These are phyloP conservation scores for Bombus vancouverensis DNA, from an alignment of 1,140 invertebrate genomes.

Conservation along the genomic window DNA sequence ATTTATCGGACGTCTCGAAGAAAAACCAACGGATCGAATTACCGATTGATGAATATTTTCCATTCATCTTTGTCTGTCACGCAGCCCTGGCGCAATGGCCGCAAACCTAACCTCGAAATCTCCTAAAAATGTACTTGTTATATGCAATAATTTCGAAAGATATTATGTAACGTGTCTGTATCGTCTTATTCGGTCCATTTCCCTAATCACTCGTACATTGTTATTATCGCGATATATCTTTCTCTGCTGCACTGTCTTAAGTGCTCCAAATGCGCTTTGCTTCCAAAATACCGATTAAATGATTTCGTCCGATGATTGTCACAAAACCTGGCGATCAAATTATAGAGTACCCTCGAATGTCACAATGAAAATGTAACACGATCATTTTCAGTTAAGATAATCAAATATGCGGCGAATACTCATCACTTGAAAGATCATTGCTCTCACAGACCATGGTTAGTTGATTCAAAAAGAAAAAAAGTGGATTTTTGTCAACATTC, in stretches of 20 bases:
- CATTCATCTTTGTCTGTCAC: conserved; percentile 1
- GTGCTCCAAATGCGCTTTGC: not conserved
- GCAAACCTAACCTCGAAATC: conserved; percentile 43
- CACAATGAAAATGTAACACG: not conserved
- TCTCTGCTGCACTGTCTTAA: too few relatives aligned
- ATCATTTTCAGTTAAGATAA: not conserved
- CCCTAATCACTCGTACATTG: too few relatives aligned
- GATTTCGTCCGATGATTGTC: too few relatives aligned
- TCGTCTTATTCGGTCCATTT: not conserved
- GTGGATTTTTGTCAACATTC: not conserved
- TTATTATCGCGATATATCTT: not conserved
- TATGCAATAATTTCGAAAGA: not conserved
- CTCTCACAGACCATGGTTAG: not conserved
- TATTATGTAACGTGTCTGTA: conserved; percentile 49
- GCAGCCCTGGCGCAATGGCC: not conserved
- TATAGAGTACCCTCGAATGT: not conserved
- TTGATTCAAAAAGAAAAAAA: too few relatives aligned
- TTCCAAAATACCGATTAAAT: not conserved
- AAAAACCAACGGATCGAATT: not conserved
- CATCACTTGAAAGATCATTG: not conserved
- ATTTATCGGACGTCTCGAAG: fast-evolving
- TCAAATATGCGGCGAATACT: not conserved
- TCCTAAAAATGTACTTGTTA: conserved; percentile 17
- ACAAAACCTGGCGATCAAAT: not conserved
- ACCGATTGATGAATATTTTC: not conserved